Evolutionary conservation across 2,888 invertebrate genomes (phyloP), one percentile per base, ranked within the genome.

Genomic region (Leptogaster cylindrica): DNA sequence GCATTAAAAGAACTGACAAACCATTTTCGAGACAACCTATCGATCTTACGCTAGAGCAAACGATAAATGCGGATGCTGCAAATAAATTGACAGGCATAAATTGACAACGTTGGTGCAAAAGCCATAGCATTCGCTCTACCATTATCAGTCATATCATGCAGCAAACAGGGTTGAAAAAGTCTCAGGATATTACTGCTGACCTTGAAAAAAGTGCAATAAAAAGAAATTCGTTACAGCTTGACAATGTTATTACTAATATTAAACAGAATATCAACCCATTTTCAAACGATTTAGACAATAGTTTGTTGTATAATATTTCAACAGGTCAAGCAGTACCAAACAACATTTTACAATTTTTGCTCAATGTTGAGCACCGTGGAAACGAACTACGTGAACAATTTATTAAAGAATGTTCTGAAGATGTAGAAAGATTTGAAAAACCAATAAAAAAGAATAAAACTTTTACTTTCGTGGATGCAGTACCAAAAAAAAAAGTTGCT

Each of bases 1-100:
- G 76, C 8, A 73, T 78, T 46, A 73, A 72, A 73, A 69, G 77
- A 68, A 78, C 68, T 3, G 36, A 55, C 23, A 68, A 68, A 18
- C 12, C 64, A 2, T 52, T 67, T 25, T 68, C 65, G 2, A 41
- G 33, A n/a, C n/a, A n/a, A n/a, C n/a, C n/a, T n/a, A n/a, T n/a
- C n/a, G n/a, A n/a, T n/a, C n/a, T n/a, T n/a, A n/a, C n/a, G n/a
- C n/a, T n/a, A n/a, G n/a, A n/a, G n/a, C n/a, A n/a, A n/a, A n/a
- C n/a, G n/a, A n/a, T n/a, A n/a, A n/a, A n/a, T n/a, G n/a, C n/a
- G n/a, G n/a, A n/a, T n/a, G n/a, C n/a, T n/a, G n/a, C n/a, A n/a
- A n/a, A n/a, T n/a, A n/a, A n/a, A n/a, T n/a, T n/a, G n/a, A n/a
- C n/a, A n/a, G n/a, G n/a, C n/a, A n/a, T n/a, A n/a, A n/a, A n/a